phyloP scores from a whole-genome alignment of 1,140 invertebrate species.

The Lutraria rhynchaena region DNA sequence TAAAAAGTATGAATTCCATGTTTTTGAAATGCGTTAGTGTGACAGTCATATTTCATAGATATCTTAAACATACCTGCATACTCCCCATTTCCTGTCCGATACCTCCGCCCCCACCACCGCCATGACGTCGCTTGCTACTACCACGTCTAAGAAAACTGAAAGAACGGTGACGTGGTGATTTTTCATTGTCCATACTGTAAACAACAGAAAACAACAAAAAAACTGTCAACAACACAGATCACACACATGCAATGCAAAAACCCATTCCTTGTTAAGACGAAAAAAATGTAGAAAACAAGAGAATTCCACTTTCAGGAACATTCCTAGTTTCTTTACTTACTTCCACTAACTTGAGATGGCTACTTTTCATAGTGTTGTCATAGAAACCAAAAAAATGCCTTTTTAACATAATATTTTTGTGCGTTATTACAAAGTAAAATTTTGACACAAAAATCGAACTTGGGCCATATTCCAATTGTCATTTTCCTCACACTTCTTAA shows the following conservation, averaged over 20 bases:
- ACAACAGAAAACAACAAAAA: slow-evolving; percentile 4
- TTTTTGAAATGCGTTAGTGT: too few relatives aligned
- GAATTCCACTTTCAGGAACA: not conserved
- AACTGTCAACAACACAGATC: not conserved
- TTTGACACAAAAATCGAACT: too few relatives aligned
- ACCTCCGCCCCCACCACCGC: slow-evolving; percentile 23
- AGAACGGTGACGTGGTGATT: slow-evolving; percentile 66
- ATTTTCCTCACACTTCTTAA: too few relatives aligned
- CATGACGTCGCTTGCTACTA: slow-evolving; percentile 73
- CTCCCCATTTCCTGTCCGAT: slow-evolving; percentile 69
- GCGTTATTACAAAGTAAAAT: too few relatives aligned
- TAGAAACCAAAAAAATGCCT: too few relatives aligned
- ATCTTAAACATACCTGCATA: slow-evolving; percentile 74
- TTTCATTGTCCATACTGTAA: slow-evolving; percentile 71
- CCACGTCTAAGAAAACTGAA: slow-evolving; percentile 76
- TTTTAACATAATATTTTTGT: too few relatives aligned
- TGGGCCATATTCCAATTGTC: too few relatives aligned
- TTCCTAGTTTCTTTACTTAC: not conserved
- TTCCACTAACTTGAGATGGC: too few relatives aligned
- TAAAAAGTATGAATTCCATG: too few relatives aligned
- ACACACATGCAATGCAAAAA: not conserved
- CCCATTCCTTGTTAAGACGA: not conserved
- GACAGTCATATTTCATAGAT: too few relatives aligned
- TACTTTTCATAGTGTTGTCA: too few relatives aligned
- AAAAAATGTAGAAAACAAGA: not conserved